Percentiles rank a stretch among this genome's conserved stretches.
Evolutionary conservation across 2,797 vertebrate species (phyloP).

Genomic region (Pampus argenteus): DNA sequence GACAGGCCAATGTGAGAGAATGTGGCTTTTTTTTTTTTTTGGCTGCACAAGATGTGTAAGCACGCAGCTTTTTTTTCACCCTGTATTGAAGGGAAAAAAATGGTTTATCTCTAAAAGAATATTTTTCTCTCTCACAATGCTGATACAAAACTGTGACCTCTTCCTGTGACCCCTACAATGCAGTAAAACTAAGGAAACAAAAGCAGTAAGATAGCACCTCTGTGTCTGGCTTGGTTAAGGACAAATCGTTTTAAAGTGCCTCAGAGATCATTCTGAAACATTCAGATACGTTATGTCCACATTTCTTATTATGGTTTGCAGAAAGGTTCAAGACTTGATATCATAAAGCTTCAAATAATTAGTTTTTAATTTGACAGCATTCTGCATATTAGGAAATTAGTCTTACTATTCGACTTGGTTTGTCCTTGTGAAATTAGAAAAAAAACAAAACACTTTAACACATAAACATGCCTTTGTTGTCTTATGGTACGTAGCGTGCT

Average conservation of each 20-base stretch:
- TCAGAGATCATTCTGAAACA: constrained; percentile 51
- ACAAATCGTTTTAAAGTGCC: constrained; percentile 65
- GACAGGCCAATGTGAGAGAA: constrained; percentile 74
- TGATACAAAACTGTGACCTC: constrained; percentile 74
- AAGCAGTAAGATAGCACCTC: constrained; percentile 58
- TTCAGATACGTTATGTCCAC: constrained; percentile 16
- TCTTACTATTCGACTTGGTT: constrained; percentile 47
- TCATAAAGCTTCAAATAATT: constrained; percentile 57
- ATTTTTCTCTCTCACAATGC: constrained; percentile 58
- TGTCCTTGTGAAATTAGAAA: constrained; percentile 68
- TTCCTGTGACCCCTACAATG: constrained; percentile 66
- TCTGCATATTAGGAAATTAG: constrained; percentile 10
- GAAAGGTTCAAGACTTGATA: constrained; percentile 40
- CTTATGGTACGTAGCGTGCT: neutral
- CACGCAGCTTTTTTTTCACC: constrained; percentile 26
- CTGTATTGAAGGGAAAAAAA: constrained; percentile 45
- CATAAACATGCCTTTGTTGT: constrained; percentile 15
- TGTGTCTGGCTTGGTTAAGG: constrained; percentile 66
- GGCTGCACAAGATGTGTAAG: constrained; percentile 54
- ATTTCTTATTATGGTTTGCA: constrained; percentile 49
- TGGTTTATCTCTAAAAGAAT: constrained; percentile 57
- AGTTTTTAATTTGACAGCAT: constrained; percentile 42
- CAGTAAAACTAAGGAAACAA: constrained; percentile 74
- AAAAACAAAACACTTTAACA: constrained; percentile 38
- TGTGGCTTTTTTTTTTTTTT: constrained; percentile 63